Evolutionary conservation across 2,797 vertebrate species (phyloP).

Genomic region (Lates japonicus): DNA sequence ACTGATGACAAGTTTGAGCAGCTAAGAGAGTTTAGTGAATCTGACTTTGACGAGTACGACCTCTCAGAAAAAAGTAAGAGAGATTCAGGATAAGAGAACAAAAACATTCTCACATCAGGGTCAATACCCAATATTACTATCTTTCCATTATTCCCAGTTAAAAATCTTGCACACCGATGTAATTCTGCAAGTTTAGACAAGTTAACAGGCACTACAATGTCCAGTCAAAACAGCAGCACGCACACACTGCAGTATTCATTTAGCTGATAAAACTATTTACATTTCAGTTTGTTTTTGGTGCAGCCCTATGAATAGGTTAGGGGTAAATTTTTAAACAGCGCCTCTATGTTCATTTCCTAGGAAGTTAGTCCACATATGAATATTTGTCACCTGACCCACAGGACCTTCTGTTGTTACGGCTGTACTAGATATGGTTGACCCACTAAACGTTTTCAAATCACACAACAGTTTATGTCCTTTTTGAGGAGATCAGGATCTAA

Average conservation of each 20-base stretch:
- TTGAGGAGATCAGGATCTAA: neutral
- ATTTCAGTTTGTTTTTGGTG: neutral
- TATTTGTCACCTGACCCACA: neutral
- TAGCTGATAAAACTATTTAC: conserved; percentile 33
- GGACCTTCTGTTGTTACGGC: neutral
- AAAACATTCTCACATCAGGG: neutral
- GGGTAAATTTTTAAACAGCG: neutral
- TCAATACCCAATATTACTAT: neutral
- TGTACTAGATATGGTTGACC: neutral
- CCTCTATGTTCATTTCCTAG: neutral
- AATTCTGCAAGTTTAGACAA: neutral
- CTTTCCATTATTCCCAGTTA: neutral
- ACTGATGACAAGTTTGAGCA: neutral
- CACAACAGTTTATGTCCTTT: neutral
- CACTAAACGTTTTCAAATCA: neutral
- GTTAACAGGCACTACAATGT: neutral
- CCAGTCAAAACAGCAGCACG: neutral
- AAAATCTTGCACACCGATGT: neutral
- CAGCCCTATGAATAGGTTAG: neutral
- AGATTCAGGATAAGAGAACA: neutral
- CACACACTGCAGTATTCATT: neutral
- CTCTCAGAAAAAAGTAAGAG: no score
- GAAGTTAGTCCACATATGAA: neutral
- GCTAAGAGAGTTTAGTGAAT: neutral
- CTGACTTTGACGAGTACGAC: neutral